Conservation (phyloP, 2,888 invertebrate genomes). For the Dryobotodes eremita region DNA sequence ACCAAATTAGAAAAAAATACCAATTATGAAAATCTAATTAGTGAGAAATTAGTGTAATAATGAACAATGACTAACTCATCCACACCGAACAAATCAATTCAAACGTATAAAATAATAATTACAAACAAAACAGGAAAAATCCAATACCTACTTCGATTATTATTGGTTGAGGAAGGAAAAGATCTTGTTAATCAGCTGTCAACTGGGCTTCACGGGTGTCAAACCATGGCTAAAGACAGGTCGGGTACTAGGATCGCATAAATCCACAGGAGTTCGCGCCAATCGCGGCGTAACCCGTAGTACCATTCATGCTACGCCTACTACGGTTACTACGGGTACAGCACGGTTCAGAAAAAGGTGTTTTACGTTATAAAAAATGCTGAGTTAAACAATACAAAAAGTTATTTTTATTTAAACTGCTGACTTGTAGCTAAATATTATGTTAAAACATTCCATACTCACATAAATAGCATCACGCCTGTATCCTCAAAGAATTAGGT, state of each 20-base stretch:
- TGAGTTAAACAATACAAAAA: not conserved
- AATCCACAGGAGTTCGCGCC: slow-evolving; percentile 59
- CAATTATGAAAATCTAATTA: slow-evolving; percentile 3
- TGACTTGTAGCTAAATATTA: not conserved
- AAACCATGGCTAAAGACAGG: slow-evolving; percentile 88
- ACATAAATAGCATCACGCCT: not conserved
- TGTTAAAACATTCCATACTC: not conserved
- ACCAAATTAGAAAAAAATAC: not conserved
- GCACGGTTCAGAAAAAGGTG: slow-evolving; percentile 39
- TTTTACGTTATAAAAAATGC: not conserved
- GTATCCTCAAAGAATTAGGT: not conserved
- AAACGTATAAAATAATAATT: not conserved
- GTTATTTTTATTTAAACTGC: not conserved
- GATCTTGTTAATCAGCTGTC: slow-evolving; percentile 80
- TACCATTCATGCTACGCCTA: slow-evolving; percentile 54
- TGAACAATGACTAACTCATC: not conserved
- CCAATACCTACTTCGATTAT: not conserved
- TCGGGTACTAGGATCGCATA: slow-evolving; percentile 82
- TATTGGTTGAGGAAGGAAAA: slow-evolving; percentile 39
- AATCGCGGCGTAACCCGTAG: slow-evolving; percentile 31
- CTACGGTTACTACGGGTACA: slow-evolving; percentile 26
- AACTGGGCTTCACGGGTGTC: slow-evolving; percentile 86
- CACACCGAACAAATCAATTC: not conserved
- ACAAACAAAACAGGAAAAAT: slow-evolving; percentile 5
- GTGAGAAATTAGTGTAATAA: not conserved